phyloP scores from a whole-genome alignment of 2,888 invertebrate genomes.

The Scaptomyza tumidula region DNA sequence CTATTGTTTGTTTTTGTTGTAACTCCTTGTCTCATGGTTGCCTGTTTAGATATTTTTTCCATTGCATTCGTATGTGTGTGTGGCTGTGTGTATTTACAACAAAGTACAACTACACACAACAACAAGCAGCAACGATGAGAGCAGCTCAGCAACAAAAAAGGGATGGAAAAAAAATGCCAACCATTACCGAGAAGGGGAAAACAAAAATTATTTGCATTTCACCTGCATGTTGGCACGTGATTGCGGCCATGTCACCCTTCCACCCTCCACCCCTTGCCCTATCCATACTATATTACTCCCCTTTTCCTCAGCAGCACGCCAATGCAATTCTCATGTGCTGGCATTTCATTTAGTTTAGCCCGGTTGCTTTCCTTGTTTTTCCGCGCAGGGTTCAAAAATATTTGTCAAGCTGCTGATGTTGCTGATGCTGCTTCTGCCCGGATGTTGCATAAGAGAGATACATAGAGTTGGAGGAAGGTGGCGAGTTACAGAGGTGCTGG shows the following conservation, averaged over 20 bases:
- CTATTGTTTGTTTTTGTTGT: slow-evolving; percentile 18
- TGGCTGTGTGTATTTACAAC: slow-evolving; percentile 28
- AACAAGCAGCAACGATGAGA: slow-evolving; percentile 34
- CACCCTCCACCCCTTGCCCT: neutral
- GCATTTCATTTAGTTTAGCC: slow-evolving; percentile 66
- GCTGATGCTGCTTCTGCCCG: slow-evolving; percentile 16
- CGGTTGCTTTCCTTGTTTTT: slow-evolving; percentile 42
- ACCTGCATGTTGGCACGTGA: slow-evolving; percentile 79
- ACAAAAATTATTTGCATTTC: slow-evolving; percentile 77
- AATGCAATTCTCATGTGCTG: slow-evolving; percentile 53
- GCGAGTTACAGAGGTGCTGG: neutral
- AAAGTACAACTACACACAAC: slow-evolving; percentile 39
- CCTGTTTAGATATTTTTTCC: slow-evolving; percentile 54
- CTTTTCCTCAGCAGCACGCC: neutral
- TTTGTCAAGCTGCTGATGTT: slow-evolving; percentile 57
- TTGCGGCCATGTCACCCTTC: slow-evolving; percentile 57
- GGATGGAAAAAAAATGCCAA: slow-evolving; percentile 34
- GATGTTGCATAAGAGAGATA: neutral
- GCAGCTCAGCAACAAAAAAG: slow-evolving; percentile 19
- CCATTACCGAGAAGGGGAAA: slow-evolving; percentile 58
- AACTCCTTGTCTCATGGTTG: slow-evolving; percentile 53
- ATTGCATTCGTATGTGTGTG: slow-evolving; percentile 14
- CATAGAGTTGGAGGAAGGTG: neutral
- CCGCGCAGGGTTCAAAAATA: slow-evolving; percentile 62
- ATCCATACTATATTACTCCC: neutral